Evolutionary conservation across 2,888 invertebrate genomes (phyloP).

Genomic region (Oscheius sp.): DNA sequence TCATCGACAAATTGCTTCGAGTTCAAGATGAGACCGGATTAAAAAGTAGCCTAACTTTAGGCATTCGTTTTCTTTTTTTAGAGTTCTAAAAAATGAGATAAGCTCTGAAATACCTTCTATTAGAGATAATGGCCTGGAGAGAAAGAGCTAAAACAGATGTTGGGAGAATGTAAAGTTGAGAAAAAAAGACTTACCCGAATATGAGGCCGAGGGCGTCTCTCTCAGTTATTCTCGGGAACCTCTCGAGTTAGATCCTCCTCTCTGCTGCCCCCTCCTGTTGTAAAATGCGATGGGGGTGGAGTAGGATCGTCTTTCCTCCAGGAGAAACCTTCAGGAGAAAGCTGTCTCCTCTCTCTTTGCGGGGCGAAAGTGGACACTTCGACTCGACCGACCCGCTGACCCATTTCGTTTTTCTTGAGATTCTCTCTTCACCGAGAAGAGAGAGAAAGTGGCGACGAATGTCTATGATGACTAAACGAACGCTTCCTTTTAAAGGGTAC

Average conservation of each 20-base stretch:
- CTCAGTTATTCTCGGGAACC: constrained; percentile 5
- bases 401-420: constrained; percentile 16
- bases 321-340: background rate
- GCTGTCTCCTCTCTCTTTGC: background rate
- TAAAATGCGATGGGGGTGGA: background rate
- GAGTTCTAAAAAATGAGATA: too few relatives aligned
- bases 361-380: background rate
- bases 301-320: background rate
- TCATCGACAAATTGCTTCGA: too few relatives aligned
- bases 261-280: too few relatives aligned
- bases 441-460: background rate
- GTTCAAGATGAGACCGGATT: too few relatives aligned
- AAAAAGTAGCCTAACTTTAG: too few relatives aligned
- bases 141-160: too few relatives aligned
- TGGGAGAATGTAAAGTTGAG: too few relatives aligned
- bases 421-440: background rate
- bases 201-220: constrained; percentile 1
- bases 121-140: too few relatives aligned
- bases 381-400: constrained; percentile 10
- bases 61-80: too few relatives aligned
- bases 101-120: too few relatives aligned
- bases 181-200: too few relatives aligned
- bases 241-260: constrained; percentile 7
- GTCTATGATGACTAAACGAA: background rate
- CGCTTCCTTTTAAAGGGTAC: background rate